Conservation (phyloP, 1,140 invertebrate species). For the Anastrepha ludens region DNA sequence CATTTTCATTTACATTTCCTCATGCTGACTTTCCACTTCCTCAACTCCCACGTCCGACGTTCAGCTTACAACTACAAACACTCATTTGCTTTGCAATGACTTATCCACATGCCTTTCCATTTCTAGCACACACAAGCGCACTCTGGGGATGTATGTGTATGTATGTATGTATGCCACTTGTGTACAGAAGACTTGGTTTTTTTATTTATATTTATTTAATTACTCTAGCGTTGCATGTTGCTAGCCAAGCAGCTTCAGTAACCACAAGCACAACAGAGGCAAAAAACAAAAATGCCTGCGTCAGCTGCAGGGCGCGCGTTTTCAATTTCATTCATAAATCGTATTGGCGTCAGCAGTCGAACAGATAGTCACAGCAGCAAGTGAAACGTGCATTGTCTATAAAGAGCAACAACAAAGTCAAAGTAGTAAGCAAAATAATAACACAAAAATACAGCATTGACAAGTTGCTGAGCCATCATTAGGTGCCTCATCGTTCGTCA, state of each 20-base stretch:
- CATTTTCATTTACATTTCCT: slow-evolving; percentile 48
- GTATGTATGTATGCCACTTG: neutral
- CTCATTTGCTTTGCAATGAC: neutral
- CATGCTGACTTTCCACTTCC: slow-evolving; percentile 34
- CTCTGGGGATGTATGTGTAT: neutral
- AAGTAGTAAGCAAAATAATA: neutral
- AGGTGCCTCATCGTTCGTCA: neutral
- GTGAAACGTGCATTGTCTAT: neutral
- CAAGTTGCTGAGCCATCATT: neutral
- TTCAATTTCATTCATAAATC: slow-evolving; percentile 49
- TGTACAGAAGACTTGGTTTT: neutral
- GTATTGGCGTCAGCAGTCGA: slow-evolving; percentile 41
- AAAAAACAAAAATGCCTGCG: neutral
- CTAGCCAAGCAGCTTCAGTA: neutral
- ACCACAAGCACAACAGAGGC: neutral
- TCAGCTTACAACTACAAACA: neutral
- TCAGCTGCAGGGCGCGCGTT: neutral
- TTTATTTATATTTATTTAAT: slow-evolving; percentile 28
- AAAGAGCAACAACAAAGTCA: neutral
- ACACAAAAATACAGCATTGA: slow-evolving; percentile 4
- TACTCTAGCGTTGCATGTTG: slow-evolving; percentile 22
- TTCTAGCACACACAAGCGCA: too few species aligned
- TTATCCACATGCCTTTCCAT: too few species aligned
- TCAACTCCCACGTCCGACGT: slow-evolving; percentile 26
- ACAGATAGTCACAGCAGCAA: neutral